phyloP scores from a whole-genome alignment of 1,140 invertebrate species.

The Ceratina calcarata region DNA sequence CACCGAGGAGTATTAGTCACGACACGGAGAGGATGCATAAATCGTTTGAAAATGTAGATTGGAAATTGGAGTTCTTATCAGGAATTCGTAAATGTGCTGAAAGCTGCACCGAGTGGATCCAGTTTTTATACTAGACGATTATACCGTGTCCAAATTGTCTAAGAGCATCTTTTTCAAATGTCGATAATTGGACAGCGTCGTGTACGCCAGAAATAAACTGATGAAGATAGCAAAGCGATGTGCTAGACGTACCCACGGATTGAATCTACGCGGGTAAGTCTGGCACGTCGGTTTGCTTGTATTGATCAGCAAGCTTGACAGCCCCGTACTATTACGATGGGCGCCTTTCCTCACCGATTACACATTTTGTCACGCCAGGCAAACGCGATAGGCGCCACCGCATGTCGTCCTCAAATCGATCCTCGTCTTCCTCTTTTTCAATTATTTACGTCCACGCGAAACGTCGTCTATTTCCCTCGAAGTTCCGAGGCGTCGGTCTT shows the following conservation, averaged over 20 bases:
- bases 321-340: slow-evolving; percentile 68
- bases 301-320: slow-evolving; percentile 78
- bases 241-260: slow-evolving; percentile 60
- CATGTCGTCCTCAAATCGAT: not conserved
- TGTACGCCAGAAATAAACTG: slow-evolving; percentile 55
- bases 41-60: too few relatives aligned
- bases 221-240: slow-evolving; percentile 46
- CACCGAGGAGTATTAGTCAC: too few relatives aligned
- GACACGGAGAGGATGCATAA: too few relatives aligned
- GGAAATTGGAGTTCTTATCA: too few relatives aligned
- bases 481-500: too few relatives aligned
- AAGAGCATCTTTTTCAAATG: too few relatives aligned
- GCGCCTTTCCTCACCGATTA: slow-evolving; percentile 57
- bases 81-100: too few relatives aligned
- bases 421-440: not conserved
- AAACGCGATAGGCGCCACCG: slow-evolving; percentile 25
- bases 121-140: too few relatives aligned
- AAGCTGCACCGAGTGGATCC: too few relatives aligned
- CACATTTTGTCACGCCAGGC: slow-evolving; percentile 21
- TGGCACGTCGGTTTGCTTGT: slow-evolving; percentile 78
- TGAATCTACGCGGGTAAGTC: slow-evolving; percentile 74
- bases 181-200: slow-evolving; percentile 18
- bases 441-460: not conserved
- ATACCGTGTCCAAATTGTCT: too few relatives aligned
- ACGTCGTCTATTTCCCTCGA: not conserved